Evolutionary conservation across 2,888 invertebrate genomes (phyloP).

Genomic region (Panopea generosa): DNA sequence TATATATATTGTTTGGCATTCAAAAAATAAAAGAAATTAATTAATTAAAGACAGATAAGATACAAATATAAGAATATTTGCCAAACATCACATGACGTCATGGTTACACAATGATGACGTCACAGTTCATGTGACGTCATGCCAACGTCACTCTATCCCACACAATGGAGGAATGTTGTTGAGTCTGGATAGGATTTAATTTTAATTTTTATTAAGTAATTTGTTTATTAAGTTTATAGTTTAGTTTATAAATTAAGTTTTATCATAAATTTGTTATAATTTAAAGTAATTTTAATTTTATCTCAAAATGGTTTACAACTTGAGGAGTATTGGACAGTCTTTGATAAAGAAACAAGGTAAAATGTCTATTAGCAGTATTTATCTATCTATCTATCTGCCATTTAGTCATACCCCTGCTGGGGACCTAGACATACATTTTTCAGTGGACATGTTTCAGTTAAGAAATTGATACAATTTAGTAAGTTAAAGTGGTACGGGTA

Average conservation of each 20-base stretch:
- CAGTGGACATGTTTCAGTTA: no score
- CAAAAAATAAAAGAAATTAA: no score
- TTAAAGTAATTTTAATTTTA: no score
- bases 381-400: no score
- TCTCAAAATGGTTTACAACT: slow-evolving; percentile 39
- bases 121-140: slow-evolving; percentile 44
- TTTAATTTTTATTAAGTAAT: slow-evolving; percentile 15
- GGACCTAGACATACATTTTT: no score
- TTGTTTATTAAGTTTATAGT: slow-evolving; percentile 7
- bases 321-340: slow-evolving; percentile 43
- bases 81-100: slow-evolving; percentile 27
- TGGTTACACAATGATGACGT: slow-evolving; percentile 31
- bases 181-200: slow-evolving; percentile 45
- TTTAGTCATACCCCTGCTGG: no score
- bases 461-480: no score
- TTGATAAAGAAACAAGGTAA: slow-evolving; percentile 43
- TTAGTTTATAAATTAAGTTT: neutral
- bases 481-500: no score
- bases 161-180: slow-evolving; percentile 40
- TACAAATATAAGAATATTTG: no score
- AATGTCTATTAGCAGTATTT: neutral
- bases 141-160: slow-evolving; percentile 33
- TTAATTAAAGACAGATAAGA: no score
- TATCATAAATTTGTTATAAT: neutral
- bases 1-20: no score